Evolutionary conservation across 2,888 invertebrate species (phyloP), one percentile per base, ranked within the genome.

Genomic region (Melangyna quadrimaculata): DNA sequence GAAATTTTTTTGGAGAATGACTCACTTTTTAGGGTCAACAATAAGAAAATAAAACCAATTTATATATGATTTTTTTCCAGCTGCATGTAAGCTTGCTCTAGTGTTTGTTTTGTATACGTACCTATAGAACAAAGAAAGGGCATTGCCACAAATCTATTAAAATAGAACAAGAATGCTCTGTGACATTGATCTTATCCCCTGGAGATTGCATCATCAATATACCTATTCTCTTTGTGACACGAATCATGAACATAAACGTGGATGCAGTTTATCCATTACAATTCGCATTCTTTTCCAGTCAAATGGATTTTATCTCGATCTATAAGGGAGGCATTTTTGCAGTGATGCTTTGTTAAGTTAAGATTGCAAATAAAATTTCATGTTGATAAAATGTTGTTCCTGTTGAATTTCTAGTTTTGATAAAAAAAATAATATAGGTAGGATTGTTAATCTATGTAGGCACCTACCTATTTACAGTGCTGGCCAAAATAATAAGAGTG

Each of bases 1-100:
- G 65, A 29, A 81, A 67, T n/a, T 69, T 74, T 70, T 67, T 35
- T n/a, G 27, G 55, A 69, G 55, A 82, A 40, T 78, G 78, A 74
- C 48, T 78, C 74, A 78, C 35, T 65, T 65, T 3, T 51, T 69
- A 78, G 73, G 78, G 61, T 82, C 67, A 61, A 37, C 9, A 73
- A 57, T 43, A 35, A 69, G 63, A 37, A 48, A 51, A 27, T 22
- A 24, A 27, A 14, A 59, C n/a, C 0, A 55, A 53, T 24, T 12
- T 19, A 24, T 29, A n/a, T 45, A n/a, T 27, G 4, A 12, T 32
- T 53, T 43, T 32, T n/a, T 19, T 5, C 29, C 40, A 45, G 55
- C 19, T 57, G 10, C 29, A 48, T 57, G 10, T 43, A 55, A 19
- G 17, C 8, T 14, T 51, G 2, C 2, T 27, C 6, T 9, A 29